phyloP scores from a whole-genome alignment of 2,113 vertebrate species.

The Malurus cyaneus region DNA sequence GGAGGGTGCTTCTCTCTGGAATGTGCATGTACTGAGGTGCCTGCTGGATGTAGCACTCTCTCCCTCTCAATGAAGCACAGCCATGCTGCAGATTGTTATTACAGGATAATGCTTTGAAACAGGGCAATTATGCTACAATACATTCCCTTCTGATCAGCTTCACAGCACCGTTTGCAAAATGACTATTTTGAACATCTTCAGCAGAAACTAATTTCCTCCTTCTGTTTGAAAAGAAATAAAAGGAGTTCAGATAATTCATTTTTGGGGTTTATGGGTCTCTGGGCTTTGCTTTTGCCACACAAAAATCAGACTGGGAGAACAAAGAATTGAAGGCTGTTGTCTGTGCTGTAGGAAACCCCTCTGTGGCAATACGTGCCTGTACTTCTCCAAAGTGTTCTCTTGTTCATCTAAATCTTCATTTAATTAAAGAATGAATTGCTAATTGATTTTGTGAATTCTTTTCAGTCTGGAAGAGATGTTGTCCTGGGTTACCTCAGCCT shows the following conservation, averaged over 20 bases:
- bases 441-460: background rate
- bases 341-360: background rate
- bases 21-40: background rate
- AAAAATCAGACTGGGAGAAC: background rate
- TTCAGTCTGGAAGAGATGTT: background rate
- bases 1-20: background rate
- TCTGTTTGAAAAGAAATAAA: background rate
- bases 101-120: background rate
- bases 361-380: background rate
- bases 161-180: background rate
- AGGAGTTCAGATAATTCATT: background rate
- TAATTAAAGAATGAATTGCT: constrained; percentile 33
- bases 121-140: background rate
- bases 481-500: background rate
- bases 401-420: constrained; percentile 4
- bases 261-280: background rate
- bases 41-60: background rate
- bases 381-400: background rate
- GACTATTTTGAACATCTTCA: background rate
- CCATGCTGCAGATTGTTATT: background rate
- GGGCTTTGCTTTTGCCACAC: background rate
- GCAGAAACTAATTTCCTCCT: background rate
- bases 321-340: background rate
- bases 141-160: background rate
- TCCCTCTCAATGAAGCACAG: background rate